These are phyloP conservation scores for Deilephila porcellus DNA, from an alignment of 2,888 invertebrate genomes.

Conservation along the genomic window DNA sequence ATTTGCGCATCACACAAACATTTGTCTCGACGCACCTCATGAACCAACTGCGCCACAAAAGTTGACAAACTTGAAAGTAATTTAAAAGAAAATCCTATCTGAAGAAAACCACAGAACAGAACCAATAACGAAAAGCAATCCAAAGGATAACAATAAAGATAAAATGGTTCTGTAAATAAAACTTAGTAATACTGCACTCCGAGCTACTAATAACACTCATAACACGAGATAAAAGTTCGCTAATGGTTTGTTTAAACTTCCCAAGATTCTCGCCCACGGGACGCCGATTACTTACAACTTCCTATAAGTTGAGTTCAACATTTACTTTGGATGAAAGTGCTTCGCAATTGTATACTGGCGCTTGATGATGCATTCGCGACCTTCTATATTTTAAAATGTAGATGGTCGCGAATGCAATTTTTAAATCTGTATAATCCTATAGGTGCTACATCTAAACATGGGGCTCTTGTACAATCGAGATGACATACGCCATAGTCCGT, in stretches of 20 bases:
- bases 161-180: not conserved
- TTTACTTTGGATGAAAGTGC: constrained; percentile 27
- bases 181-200: not conserved
- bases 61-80: no score
- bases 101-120: not conserved
- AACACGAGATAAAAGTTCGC: constrained; percentile 34
- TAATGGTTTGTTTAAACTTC: constrained; percentile 33
- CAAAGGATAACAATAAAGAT: not conserved
- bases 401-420: no score
- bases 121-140: not conserved
- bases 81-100: not conserved
- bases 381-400: not conserved
- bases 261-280: constrained; percentile 33
- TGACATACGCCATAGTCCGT: no score
- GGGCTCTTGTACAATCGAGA: no score
- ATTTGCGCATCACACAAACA: no score
- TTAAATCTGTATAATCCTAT: no score
- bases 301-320: constrained; percentile 38
- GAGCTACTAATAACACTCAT: constrained; percentile 28
- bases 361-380: not conserved
- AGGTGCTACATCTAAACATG: no score
- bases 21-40: no score
- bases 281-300: constrained; percentile 47
- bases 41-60: no score
- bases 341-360: not conserved